Conservation (phyloP, 2,888 invertebrate genomes). For the Prenolepis imparis region DNA sequence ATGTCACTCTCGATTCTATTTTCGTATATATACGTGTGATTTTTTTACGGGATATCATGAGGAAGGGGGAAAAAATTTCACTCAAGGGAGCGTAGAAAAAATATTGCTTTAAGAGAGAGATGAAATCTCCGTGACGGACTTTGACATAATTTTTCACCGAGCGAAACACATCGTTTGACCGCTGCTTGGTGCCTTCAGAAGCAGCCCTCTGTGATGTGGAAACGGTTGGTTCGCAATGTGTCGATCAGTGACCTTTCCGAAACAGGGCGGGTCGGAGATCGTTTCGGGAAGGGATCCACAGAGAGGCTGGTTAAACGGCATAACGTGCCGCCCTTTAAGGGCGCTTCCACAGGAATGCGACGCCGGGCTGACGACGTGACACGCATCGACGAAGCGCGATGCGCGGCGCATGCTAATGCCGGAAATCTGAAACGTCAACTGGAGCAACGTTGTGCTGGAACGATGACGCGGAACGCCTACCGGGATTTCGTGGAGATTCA, state of each 20-base stretch:
- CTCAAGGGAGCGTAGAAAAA: background rate
- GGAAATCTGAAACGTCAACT: slow-evolving; percentile 83
- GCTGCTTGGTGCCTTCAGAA: slow-evolving; percentile 9
- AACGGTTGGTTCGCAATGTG: slow-evolving; percentile 39
- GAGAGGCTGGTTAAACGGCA: slow-evolving; percentile 78
- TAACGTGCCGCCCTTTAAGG: slow-evolving; percentile 81
- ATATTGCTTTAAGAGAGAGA: background rate
- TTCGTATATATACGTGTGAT: background rate
- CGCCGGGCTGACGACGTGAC: slow-evolving; percentile 80
- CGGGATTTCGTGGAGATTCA: slow-evolving; percentile 83
- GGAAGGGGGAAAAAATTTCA: background rate
- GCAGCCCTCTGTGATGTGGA: slow-evolving; percentile 43
- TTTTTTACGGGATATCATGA: background rate
- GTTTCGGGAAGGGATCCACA: slow-evolving; percentile 63
- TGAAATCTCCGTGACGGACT: background rate
- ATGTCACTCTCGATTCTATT: slow-evolving; percentile 37
- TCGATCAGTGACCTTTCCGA: slow-evolving; percentile 65
- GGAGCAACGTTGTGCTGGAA: slow-evolving; percentile 73
- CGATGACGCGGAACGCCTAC: slow-evolving; percentile 73
- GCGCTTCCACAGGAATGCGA: slow-evolving; percentile 75
- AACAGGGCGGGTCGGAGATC: slow-evolving; percentile 60
- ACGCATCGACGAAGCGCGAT: slow-evolving; percentile 80
- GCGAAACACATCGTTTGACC: background rate
- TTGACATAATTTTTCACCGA: slow-evolving; percentile 35
- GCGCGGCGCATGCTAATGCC: slow-evolving; percentile 83